These are phyloP conservation scores for Drosophila buzzatii DNA, from an alignment of 2,888 invertebrate genomes.

Conservation along the genomic window DNA sequence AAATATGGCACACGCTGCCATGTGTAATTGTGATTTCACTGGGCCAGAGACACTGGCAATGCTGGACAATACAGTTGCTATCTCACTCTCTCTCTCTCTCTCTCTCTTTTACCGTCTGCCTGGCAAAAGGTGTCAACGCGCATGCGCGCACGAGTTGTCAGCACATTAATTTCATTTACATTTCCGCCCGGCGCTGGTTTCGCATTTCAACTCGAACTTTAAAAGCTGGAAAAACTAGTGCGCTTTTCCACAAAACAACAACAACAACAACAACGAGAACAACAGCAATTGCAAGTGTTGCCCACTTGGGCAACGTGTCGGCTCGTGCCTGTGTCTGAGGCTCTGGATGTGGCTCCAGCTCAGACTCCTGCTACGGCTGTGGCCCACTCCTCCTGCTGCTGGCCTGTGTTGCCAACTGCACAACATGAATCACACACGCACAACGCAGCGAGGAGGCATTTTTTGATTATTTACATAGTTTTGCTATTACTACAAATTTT, in stretches of 20 bases:
- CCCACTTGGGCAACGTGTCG: slow-evolving; percentile 68
- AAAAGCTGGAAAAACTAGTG: slow-evolving; percentile 77
- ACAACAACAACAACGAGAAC: slow-evolving; percentile 6
- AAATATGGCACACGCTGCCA: slow-evolving; percentile 78
- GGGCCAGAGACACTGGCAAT: slow-evolving; percentile 37
- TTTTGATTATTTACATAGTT: slow-evolving; percentile 81
- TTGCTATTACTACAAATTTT: slow-evolving; percentile 81
- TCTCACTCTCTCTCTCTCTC: slow-evolving; percentile 18
- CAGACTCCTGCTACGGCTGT: slow-evolving; percentile 14
- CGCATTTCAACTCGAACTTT: slow-evolving; percentile 70
- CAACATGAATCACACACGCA: slow-evolving; percentile 79
- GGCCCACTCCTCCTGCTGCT: slow-evolving; percentile 65
- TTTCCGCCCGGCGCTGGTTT: slow-evolving; percentile 79
- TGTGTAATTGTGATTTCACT: slow-evolving; percentile 77
- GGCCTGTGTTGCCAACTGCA: slow-evolving; percentile 55
- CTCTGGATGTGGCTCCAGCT: slow-evolving; percentile 16
- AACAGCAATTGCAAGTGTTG: slow-evolving; percentile 55
- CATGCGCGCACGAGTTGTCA: slow-evolving; percentile 79
- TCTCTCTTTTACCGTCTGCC: slow-evolving; percentile 30
- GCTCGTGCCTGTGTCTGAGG: slow-evolving; percentile 57
- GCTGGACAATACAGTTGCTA: slow-evolving; percentile 20
- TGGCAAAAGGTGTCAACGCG: slow-evolving; percentile 73
- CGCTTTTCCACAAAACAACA: slow-evolving; percentile 59
- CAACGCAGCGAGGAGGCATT: slow-evolving; percentile 63
- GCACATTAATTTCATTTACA: slow-evolving; percentile 82